These are phyloP conservation scores for Pipistrellus pipistrellus DNA, from an alignment of 2,797 vertebrate species.

Conservation along the genomic window DNA sequence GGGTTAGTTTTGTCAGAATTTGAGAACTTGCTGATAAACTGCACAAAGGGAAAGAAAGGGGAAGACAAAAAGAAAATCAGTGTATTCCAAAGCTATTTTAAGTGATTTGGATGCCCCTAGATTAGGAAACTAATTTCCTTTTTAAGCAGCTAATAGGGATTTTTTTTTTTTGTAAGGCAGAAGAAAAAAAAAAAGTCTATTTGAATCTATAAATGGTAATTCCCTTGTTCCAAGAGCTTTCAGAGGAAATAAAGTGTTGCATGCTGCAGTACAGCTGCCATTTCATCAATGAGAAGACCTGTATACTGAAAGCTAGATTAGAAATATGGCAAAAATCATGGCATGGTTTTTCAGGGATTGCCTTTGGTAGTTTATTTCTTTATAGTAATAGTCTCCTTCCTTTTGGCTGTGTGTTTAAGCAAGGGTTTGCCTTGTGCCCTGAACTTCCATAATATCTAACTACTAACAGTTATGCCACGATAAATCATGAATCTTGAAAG, in stretches of 20 bases:
- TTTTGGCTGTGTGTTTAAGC: neutral
- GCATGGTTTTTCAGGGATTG: neutral
- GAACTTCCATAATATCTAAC: neutral
- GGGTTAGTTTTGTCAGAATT: neutral
- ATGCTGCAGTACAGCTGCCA: constrained; percentile 11
- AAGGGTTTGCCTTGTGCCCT: neutral
- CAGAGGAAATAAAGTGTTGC: neutral
- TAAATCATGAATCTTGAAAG: neutral
- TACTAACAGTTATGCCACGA: neutral
- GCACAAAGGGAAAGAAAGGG: constrained; percentile 34
- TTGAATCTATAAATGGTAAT: constrained; percentile 30
- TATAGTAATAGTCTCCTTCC: neutral
- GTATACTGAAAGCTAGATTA: constrained; percentile 39
- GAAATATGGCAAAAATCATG: constrained; percentile 62
- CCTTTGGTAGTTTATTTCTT: neutral
- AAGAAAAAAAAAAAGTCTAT: constrained; percentile 50
- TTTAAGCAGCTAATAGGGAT: constrained; percentile 22
- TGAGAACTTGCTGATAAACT: constrained; percentile 68
- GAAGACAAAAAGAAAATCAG: constrained; percentile 38
- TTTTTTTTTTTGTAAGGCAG: constrained; percentile 58
- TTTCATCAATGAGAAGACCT: constrained; percentile 70
- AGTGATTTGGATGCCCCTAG: constrained; percentile 8
- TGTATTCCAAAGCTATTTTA: constrained; percentile 77
- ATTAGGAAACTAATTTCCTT: constrained; percentile 30
- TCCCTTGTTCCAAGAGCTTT: constrained; percentile 6